phyloP scores from a whole-genome alignment of 2,888 invertebrate genomes.

The Thyatira batis region DNA sequence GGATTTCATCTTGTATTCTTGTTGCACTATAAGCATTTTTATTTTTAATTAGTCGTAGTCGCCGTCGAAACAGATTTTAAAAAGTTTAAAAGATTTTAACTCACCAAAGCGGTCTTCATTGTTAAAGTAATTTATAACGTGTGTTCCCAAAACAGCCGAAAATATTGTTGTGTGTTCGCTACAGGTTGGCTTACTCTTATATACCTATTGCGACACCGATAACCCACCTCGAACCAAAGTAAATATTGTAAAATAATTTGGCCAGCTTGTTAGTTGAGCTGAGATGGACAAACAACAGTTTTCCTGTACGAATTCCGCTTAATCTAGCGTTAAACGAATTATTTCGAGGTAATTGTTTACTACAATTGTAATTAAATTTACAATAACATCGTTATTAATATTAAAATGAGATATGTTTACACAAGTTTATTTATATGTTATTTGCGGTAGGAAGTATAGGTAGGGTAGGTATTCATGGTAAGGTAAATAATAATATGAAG shows the following conservation, averaged over 20 bases:
- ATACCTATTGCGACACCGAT: slow-evolving; percentile 28
- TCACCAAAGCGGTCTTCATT: slow-evolving; percentile 50
- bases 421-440: too few species aligned
- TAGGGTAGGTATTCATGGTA: too few species aligned
- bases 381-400: neutral
- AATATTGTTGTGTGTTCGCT: slow-evolving; percentile 10
- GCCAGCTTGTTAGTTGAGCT: slow-evolving; percentile 8
- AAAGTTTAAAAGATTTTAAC: slow-evolving; percentile 18
- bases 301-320: slow-evolving; percentile 42
- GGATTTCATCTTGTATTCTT: too few species aligned
- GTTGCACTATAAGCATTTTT: too few species aligned
- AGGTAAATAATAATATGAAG: too few species aligned
- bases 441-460: too few species aligned
- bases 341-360: slow-evolving; percentile 2
- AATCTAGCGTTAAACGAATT: slow-evolving; percentile 13
- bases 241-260: slow-evolving; percentile 34
- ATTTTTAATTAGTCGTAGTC: too few species aligned
- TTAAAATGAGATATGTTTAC: too few species aligned
- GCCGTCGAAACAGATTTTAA: slow-evolving; percentile 7
- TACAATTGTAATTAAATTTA: neutral
- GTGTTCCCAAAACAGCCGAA: slow-evolving; percentile 10
- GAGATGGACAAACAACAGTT: slow-evolving; percentile 23
- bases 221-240: slow-evolving; percentile 28
- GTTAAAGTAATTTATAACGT: slow-evolving; percentile 24
- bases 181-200: slow-evolving; percentile 28